These are phyloP conservation scores for Nerophis lumbriciformis DNA, from an alignment of 2,113 vertebrate genomes.

Conservation along the genomic window DNA sequence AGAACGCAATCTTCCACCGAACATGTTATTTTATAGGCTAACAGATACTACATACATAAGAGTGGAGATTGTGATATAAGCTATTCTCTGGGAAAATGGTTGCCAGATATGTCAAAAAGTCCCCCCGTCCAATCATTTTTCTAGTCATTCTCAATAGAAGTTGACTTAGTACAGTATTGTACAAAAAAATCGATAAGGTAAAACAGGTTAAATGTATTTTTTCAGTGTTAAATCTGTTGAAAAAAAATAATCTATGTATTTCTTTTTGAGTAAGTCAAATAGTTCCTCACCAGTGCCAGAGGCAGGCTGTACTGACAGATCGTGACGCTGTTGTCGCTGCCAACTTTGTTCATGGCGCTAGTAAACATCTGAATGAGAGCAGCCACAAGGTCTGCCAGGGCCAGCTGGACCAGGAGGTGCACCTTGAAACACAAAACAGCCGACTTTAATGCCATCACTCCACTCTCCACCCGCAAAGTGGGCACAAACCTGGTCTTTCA, in stretches of 20 bases:
- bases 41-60: too few relatives aligned
- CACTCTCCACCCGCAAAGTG: neutral
- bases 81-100: too few relatives aligned
- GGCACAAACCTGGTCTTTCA: constrained; percentile 61
- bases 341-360: constrained; percentile 46
- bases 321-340: neutral
- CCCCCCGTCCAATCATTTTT: too few relatives aligned
- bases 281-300: constrained; percentile 70
- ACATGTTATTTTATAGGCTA: too few relatives aligned
- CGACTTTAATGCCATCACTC: neutral
- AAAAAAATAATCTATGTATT: neutral
- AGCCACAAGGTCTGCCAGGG: constrained; percentile 74
- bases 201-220: too few relatives aligned
- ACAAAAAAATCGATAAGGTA: too few relatives aligned
- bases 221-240: too few relatives aligned
- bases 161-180: too few relatives aligned
- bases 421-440: constrained; percentile 30
- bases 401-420: constrained; percentile 71
- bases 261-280: neutral
- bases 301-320: constrained; percentile 62
- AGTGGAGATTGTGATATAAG: too few relatives aligned
- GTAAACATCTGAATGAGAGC: constrained; percentile 59
- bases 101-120: too few relatives aligned
- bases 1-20: too few relatives aligned
- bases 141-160: too few relatives aligned